A percentile compares a stretch with the other conserved stretches of the same genome.
Evolutionary conservation across 53 echinoderm and acorn worm species (phyloP).

Genomic region (Actinopyga echinites): DNA sequence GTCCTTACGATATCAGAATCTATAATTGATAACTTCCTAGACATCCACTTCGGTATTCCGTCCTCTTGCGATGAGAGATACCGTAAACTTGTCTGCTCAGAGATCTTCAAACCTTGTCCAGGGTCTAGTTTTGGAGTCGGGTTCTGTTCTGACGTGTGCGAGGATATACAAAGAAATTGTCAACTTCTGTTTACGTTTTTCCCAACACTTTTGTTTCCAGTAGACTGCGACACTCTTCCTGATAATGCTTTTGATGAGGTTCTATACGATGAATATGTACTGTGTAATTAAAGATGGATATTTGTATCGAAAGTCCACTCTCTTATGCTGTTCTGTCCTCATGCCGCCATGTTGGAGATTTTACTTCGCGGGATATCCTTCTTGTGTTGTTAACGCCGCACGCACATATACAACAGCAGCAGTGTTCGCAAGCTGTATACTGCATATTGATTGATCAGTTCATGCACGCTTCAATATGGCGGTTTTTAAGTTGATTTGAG

Average conservation of each 20-base stretch:
- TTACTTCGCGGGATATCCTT: no score
- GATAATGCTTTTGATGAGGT: neutral
- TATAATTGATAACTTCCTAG: neutral
- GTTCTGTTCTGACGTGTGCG: constrained; percentile 2
- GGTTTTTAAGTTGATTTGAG: no score
- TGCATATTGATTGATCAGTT: no score
- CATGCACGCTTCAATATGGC: no score
- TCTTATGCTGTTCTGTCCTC: no score
- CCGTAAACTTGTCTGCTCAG: neutral
- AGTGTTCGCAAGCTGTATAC: no score
- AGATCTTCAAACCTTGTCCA: neutral
- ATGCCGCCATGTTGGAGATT: no score
- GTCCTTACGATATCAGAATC: neutral
- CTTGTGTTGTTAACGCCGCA: no score
- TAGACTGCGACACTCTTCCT: neutral
- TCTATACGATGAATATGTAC: neutral
- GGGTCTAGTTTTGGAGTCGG: neutral
- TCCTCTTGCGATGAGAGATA: neutral
- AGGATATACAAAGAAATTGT: neutral
- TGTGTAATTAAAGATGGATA: no score
- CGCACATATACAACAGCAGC: no score
- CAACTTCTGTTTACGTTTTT: neutral
- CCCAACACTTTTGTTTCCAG: neutral
- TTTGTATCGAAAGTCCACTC: no score
- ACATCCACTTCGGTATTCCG: neutral